phyloP scores from a whole-genome alignment of 2,113 vertebrate species.

The Brachyhypopomus occidentalis region DNA sequence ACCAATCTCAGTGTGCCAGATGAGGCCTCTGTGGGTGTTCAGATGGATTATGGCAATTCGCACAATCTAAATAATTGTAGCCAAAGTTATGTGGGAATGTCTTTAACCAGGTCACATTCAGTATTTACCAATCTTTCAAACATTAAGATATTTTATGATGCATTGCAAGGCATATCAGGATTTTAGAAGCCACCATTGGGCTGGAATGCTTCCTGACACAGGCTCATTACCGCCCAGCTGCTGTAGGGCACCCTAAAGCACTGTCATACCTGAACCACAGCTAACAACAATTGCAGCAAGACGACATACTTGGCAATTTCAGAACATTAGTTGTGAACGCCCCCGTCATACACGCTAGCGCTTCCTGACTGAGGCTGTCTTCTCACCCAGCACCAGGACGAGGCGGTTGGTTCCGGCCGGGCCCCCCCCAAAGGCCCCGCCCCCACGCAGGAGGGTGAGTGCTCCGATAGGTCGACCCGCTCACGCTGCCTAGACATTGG shows the following conservation, averaged over 20 bases:
- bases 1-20: no score
- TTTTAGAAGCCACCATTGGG: no score
- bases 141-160: no score
- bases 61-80: no score
- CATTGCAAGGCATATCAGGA: no score
- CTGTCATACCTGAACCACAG: background rate
- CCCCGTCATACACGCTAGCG: background rate
- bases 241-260: background rate
- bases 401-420: conserved; percentile 60
- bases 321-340: background rate
- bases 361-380: background rate
- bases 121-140: no score
- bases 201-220: no score
- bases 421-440: conserved; percentile 49
- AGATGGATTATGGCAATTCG: no score
- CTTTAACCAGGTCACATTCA: no score
- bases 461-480: background rate
- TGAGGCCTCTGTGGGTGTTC: no score
- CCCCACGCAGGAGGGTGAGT: conserved; percentile 68
- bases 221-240: no score
- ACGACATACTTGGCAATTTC: background rate
- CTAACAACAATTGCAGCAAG: background rate
- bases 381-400: conserved; percentile 59
- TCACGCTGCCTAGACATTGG: background rate
- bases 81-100: no score